Conservation (phyloP, 1,140 invertebrate species). For the Lerema accius region DNA sequence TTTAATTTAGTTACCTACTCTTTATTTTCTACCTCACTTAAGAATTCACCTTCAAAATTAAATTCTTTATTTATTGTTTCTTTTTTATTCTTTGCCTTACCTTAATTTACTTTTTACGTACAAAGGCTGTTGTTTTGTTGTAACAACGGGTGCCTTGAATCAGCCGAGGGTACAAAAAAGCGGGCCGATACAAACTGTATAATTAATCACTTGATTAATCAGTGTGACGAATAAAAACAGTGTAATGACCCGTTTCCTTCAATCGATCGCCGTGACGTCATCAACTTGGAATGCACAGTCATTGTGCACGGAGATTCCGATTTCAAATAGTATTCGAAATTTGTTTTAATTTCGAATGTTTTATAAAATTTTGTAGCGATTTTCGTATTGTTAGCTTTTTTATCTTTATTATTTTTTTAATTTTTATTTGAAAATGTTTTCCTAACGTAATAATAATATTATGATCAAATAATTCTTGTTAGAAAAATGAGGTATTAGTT, state of each 20-base stretch:
- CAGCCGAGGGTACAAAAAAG: slow-evolving; percentile 48
- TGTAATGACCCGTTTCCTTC: slow-evolving; percentile 79
- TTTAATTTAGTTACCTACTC: not conserved
- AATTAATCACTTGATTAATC: slow-evolving; percentile 82
- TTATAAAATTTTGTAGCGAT: too few relatives aligned
- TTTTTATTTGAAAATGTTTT: too few relatives aligned
- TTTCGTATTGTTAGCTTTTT: too few relatives aligned
- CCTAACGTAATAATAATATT: too few relatives aligned
- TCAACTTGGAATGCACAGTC: slow-evolving; percentile 73
- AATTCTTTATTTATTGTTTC: slow-evolving; percentile 11
- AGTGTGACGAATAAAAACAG: slow-evolving; percentile 81
- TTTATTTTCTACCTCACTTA: not conserved
- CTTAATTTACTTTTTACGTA: slow-evolving; percentile 40
- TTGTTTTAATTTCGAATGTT: slow-evolving; percentile 15
- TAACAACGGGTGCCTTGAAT: slow-evolving; percentile 40
- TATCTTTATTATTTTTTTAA: too few relatives aligned
- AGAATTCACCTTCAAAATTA: slow-evolving; percentile 13
- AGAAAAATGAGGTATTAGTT: too few relatives aligned
- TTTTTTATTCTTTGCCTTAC: slow-evolving; percentile 34
- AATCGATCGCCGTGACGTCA: slow-evolving; percentile 77
- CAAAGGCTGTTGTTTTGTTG: slow-evolving; percentile 33
- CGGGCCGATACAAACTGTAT: slow-evolving; percentile 71
- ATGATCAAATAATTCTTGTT: too few relatives aligned
- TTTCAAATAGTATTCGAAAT: slow-evolving; percentile 23
- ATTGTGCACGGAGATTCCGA: slow-evolving; percentile 40